Evolutionary conservation across 37 sponge, comb jelly and placozoan species (phyloP), one percentile per base, ranked within the genome.

Genomic region (Haliclona indistincta): DNA sequence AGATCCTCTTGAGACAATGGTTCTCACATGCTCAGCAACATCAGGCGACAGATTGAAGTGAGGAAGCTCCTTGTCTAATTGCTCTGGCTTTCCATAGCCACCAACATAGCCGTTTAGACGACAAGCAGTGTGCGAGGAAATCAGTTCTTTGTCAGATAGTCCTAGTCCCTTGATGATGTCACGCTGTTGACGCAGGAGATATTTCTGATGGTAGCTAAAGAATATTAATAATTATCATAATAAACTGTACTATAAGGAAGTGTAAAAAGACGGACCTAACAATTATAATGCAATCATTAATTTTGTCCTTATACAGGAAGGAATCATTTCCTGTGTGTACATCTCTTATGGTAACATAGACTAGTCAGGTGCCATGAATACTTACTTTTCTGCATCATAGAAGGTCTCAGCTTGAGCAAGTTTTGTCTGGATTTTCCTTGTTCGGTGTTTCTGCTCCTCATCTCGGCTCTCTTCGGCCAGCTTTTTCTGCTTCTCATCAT

Each of bases 191-290:
- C 95, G 77, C 3, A 96, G 86, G 1, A 96, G 85, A 63, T 93
- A 96, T 81, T 96, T 96, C 56, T 96, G 97, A 41, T 96, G 97
- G 58, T 96, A 96, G 70, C 97, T 96, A 77, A 0, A 68, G 47
- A 20, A 30, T 15, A 2, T 32, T 20, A 15, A 76, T 13, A 25
- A 75, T 34, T 36, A 79, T n/a, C 71, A 20, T 67, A 82, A 82
- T 39, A 26, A 72, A 82, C 0, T 47, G 13, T 13, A 47, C 13
- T 47, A 47, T 47, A 47, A 47, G 49, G 13, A 32, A 43, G 49
- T 51, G 0, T 39, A 45, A 68, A 45, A 19, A 68, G 15, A 41
- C 49, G 13, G 49, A 8, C 49, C 13, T 47, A 47, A 47, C 42
- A 7, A 43, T 3, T 35, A 22, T 11, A 68, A 45, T 68, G 23